These are phyloP conservation scores for Drosophila lacteicornis DNA, from an alignment of 1,140 invertebrate genomes.

Conservation along the genomic window DNA sequence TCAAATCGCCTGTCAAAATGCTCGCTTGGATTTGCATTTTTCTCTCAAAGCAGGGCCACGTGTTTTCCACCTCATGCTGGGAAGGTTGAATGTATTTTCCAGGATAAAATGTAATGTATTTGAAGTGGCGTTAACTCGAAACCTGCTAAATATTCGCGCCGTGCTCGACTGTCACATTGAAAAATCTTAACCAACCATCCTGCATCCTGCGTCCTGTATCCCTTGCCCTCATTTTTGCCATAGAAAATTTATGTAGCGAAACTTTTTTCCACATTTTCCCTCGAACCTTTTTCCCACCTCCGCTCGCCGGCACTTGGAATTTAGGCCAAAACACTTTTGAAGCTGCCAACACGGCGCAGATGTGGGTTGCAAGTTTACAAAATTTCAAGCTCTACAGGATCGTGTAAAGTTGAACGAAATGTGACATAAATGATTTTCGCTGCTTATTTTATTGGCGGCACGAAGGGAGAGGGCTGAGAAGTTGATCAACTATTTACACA, in stretches of 20 bases:
- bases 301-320: constrained; percentile 59
- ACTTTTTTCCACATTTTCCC: constrained; percentile 45
- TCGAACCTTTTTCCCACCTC: constrained; percentile 8
- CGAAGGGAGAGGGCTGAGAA: not conserved
- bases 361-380: constrained; percentile 39
- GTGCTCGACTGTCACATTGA: constrained; percentile 67
- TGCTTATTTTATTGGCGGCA: constrained; percentile 6
- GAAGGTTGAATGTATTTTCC: constrained; percentile 33
- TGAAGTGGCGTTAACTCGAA: constrained; percentile 52
- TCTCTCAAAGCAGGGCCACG: constrained; percentile 1
- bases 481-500: constrained; percentile 18
- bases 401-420: constrained; percentile 48
- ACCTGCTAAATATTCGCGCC: constrained; percentile 51
- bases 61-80: not conserved
- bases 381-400: constrained; percentile 18
- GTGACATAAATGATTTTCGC: constrained; percentile 52
- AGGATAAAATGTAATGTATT: constrained; percentile 38
- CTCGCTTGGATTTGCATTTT: constrained; percentile 51
- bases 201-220: not conserved
- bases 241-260: constrained; percentile 68
- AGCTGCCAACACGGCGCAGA: constrained; percentile 34
- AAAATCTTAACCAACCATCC: constrained; percentile 33
- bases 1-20: constrained; percentile 57
- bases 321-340: constrained; percentile 76
- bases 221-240: constrained; percentile 6